Conservation (phyloP, 2,113 vertebrate genomes). For the Puma concolor region DNA sequence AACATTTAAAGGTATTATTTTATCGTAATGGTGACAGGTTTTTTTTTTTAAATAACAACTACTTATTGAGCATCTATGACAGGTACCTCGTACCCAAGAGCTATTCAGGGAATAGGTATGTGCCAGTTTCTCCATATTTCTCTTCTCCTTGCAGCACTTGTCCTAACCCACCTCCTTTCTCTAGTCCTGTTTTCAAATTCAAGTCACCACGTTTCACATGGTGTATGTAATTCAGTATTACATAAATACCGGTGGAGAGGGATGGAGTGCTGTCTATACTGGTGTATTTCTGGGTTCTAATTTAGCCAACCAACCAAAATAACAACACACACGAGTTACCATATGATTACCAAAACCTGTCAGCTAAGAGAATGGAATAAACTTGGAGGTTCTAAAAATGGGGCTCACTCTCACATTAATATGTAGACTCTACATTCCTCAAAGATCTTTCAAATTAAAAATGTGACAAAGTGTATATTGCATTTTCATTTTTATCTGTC, state of each 20-base stretch:
- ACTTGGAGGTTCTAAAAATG: conserved; percentile 23
- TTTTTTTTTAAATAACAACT: background rate
- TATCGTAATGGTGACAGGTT: background rate
- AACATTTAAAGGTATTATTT: conserved; percentile 47
- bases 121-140: background rate
- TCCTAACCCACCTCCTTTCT: background rate
- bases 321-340: background rate
- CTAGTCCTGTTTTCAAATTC: background rate
- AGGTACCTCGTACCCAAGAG: background rate
- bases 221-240: background rate
- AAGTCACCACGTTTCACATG: background rate
- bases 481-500: conserved; percentile 22
- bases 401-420: background rate
- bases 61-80: background rate
- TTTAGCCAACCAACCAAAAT: background rate
- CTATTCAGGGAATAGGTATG: background rate
- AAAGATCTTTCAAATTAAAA: conserved; percentile 30
- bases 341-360: background rate
- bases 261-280: background rate
- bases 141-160: background rate
- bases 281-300: background rate
- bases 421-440: conserved; percentile 1
- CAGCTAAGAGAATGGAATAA: background rate
- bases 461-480: background rate
- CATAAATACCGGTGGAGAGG: background rate